phyloP scores from a whole-genome alignment of 2,888 invertebrate species.

The Aphidoletes aphidimyza region DNA sequence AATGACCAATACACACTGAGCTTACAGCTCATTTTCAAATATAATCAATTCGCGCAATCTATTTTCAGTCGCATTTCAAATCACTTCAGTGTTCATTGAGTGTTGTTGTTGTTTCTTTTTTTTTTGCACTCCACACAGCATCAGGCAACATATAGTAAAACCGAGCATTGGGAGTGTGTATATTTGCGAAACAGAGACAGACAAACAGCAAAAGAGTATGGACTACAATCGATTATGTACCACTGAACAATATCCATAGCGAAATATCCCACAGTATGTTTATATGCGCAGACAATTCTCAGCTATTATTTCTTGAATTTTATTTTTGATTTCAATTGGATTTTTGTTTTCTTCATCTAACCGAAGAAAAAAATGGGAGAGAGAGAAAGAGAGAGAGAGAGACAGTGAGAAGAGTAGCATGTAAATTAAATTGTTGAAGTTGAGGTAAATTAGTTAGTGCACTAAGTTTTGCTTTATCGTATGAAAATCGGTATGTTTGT shows the following conservation, averaged over 20 bases:
- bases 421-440: slow-evolving; percentile 52
- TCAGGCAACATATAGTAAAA: no score
- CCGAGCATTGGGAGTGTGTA: not conserved
- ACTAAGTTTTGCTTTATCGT: not conserved
- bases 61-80: not conserved
- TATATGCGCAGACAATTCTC: slow-evolving; percentile 33
- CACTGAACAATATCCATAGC: not conserved
- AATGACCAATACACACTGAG: slow-evolving; percentile 2
- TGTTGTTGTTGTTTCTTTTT: no score
- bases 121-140: no score
- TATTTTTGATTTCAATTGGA: not conserved
- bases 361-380: not conserved
- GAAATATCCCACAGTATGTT: not conserved
- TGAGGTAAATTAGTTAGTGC: slow-evolving; percentile 34
- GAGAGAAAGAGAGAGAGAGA: not conserved
- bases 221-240: slow-evolving; percentile 35
- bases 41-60: slow-evolving; percentile 52
- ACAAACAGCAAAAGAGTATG: no score
- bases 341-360: not conserved
- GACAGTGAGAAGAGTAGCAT: not conserved
- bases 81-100: not conserved
- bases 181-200: no score
- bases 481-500: not conserved
- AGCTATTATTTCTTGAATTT: not conserved
- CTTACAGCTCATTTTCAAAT: not conserved